Base-by-base conservation (phyloP, 2,797 vertebrate species). In the Acomys russatus region DNA sequence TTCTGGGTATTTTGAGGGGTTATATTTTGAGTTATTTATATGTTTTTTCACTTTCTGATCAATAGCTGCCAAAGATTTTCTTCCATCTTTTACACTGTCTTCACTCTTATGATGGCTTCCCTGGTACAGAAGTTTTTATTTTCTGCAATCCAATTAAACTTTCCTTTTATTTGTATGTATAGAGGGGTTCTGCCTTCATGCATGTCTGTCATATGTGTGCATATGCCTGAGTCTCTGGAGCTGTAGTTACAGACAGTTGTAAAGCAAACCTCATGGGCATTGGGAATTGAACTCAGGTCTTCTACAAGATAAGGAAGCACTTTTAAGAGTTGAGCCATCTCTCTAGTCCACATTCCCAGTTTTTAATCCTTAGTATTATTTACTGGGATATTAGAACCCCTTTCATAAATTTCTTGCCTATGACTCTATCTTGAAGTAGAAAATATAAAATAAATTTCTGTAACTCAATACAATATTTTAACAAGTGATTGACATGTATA, bases 381-480 rank as follows among this genome's bases (percentile, higher is more conserved):
- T 59, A 28, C 2, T 73, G 14, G n/a, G 51, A 2, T 87, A 38
- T 35, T 71, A 9, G 33, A 59, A n/a, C 14, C 22, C 33, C 14
- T 71, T 87, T 87, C 12, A 28, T 71, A 71, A 71, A 87, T 73
- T 38, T 73, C 51, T 20, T 87, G 25, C 25, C 35, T 61, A 44
- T 88, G 54, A 25, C 10, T 88, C 44, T 74, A 61, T 74, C n/a
- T 74, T 74, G 9, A 74, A 74, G 15, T 90, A 83, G 80, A 0
- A 85, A 98, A 94, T 11, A 86, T 30, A 95, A 83, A 82, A 35
- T 11, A 54, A 6, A 59, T 85, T 92, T 95, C 87, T 90, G 18
- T 91, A 93, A 94, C 59, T 86, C 11, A 9, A 70, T 64, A 80
- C 64, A 93, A 79, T 93, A 20, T 56, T 78, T 95, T 92, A 90